Evolutionary conservation across 2,113 vertebrate species (phyloP), one percentile per base, ranked within the genome.

Genomic region (Coptodon rendalli): DNA sequence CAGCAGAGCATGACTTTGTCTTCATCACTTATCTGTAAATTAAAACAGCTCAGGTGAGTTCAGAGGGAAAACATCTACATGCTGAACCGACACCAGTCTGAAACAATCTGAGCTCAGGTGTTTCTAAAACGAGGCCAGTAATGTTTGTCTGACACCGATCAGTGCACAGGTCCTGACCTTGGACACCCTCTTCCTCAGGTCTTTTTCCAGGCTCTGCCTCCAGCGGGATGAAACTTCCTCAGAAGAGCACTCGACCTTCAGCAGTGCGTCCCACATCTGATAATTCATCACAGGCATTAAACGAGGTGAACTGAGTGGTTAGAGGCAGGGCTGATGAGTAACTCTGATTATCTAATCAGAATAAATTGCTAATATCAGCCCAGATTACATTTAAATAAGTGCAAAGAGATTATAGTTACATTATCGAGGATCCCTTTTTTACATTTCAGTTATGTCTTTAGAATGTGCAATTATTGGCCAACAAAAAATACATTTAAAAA

Each of bases 241-340:
- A 14, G 94, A 43, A 7, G 92, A 93, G 76, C 93, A 79, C 13
- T 95, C 83, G 19, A 94, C 89, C 34, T 76, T 84, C 85, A 96
- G 84, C 87, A 96, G 89, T 0, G 89, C 34, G 45, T 95, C 92
- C 96, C 96, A 97, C 84, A 97, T 86, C 96, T 97, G 85, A 9
- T 11, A 40, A 81, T 22, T n/a, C 29, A 61, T 12, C 40, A 52
- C 36, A 71, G 36, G 1, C 66, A 43, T 66, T 66, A 66, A n/a
- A 66, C 4, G 3, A 68, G 38, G 5, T 0, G 40, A 45, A 17
- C 5, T 27, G 40, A 24, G 2, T 27, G 68, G 22, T 10, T 27
- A 73, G 22, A 17, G n/a, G 7, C n/a, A 0, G 1, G 36, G n/a
- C 66, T 71, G n/a, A 71, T 38, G n/a, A 13, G 66, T 16, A 71